Evolutionary conservation across 1,140 invertebrate species (phyloP).

Genomic region (Brachionus rubens): DNA sequence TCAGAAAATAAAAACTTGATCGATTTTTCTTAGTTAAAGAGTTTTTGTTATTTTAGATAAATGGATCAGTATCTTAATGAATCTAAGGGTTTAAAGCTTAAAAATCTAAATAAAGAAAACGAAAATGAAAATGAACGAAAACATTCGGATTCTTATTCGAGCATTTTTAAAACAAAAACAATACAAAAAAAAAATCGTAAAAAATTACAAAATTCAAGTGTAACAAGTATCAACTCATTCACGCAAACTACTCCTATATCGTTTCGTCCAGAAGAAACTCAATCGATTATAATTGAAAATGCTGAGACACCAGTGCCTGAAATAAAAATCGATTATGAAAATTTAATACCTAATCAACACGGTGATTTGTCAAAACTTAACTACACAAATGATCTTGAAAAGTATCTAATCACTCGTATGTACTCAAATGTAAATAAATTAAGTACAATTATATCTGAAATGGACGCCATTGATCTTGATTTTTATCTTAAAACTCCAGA

Average conservation of each 20-base stretch:
- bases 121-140: not conserved
- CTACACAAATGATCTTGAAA: slow-evolving; percentile 18
- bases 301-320: not conserved
- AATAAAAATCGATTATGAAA: not conserved
- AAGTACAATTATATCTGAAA: not conserved
- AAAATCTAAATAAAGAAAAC: not conserved
- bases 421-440: slow-evolving; percentile 38
- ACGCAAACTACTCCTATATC: slow-evolving; percentile 11
- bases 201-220: slow-evolving; percentile 2
- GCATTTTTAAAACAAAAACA: slow-evolving; percentile 28
- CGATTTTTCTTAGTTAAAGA: too few species aligned
- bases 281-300: slow-evolving; percentile 9
- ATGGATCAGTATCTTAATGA: too few species aligned
- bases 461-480: not conserved
- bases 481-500: slow-evolving; percentile 19
- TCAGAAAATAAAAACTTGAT: too few species aligned
- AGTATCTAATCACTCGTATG: slow-evolving; percentile 19
- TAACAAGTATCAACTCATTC: slow-evolving; percentile 21
- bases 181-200: not conserved
- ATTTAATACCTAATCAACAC: not conserved
- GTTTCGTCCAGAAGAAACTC: not conserved
- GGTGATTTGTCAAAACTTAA: slow-evolving; percentile 35
- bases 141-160: slow-evolving; percentile 3
- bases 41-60: too few species aligned
- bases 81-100: not conserved